Evolutionary conservation across 30 jellyfish, hydroid and myxozoan species (phyloP).

Genomic region (Aurelia aurita): DNA sequence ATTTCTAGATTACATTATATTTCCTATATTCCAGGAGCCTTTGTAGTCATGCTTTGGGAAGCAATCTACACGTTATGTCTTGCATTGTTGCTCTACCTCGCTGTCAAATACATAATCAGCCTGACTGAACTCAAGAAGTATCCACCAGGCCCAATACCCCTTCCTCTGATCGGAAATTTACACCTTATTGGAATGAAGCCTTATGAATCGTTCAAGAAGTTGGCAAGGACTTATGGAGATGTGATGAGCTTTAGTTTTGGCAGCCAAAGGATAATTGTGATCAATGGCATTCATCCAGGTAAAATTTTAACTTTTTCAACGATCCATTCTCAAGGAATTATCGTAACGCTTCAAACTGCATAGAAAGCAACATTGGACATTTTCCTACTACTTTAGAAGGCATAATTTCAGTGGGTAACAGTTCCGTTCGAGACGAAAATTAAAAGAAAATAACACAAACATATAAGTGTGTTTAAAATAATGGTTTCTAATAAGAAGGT

Average conservation of each 20-base stretch:
- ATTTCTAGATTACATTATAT: too few relatives aligned
- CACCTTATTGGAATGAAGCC: conserved; percentile 58
- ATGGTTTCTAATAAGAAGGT: too few relatives aligned
- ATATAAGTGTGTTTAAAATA: too few relatives aligned
- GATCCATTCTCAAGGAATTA: neutral
- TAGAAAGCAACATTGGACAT: too few relatives aligned
- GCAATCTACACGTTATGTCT: conserved; percentile 4
- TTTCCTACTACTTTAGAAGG: too few relatives aligned
- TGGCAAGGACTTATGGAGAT: conserved; percentile 62
- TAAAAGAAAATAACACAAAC: too few relatives aligned
- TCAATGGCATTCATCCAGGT: conserved; percentile 55
- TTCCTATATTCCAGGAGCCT: too few relatives aligned
- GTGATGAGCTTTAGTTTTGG: conserved; percentile 60
- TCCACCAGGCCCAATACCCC: conserved; percentile 91
- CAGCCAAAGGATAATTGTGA: conserved; percentile 50
- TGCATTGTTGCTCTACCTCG: conserved; percentile 22
- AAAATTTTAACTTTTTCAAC: neutral
- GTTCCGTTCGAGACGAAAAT: too few relatives aligned
- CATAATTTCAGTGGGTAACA: too few relatives aligned
- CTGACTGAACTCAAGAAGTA: conserved; percentile 43
- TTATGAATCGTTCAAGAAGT: conserved; percentile 36
- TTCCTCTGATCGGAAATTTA: conserved; percentile 79
- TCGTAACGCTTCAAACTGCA: too few relatives aligned
- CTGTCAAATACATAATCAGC: conserved; percentile 22
- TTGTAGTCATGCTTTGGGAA: conserved; percentile 16